These are phyloP conservation scores for Minunthozetes semirufus DNA, from an alignment of 2,888 invertebrate species.

Conservation along the genomic window DNA sequence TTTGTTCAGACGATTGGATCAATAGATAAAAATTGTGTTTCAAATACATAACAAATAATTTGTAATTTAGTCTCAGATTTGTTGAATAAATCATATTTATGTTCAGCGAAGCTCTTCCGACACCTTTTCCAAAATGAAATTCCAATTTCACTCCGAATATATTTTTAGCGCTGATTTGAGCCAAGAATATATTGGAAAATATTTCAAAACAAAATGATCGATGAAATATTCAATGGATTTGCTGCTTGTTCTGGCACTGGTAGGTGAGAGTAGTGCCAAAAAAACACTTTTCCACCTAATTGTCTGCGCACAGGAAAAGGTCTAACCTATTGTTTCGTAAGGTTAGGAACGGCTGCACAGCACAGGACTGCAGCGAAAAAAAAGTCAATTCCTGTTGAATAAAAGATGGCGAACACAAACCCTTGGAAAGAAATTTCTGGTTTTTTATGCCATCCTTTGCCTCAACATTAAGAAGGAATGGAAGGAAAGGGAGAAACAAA, in stretches of 20 bases:
- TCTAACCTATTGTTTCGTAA: background rate
- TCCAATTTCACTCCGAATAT: background rate
- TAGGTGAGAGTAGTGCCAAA: background rate
- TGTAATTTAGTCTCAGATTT: too few relatives aligned
- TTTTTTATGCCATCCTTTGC: background rate
- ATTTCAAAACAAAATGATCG: background rate
- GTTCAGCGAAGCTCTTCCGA: background rate
- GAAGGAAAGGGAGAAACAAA: background rate
- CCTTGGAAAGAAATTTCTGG: background rate
- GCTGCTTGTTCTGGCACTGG: background rate
- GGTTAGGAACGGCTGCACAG: background rate
- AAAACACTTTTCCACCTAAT: background rate
- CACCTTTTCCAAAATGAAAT: background rate
- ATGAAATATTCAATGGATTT: background rate
- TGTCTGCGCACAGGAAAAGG: background rate
- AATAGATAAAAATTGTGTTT: too few relatives aligned
- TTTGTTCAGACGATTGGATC: background rate
- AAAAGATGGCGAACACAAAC: background rate
- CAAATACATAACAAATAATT: too few relatives aligned
- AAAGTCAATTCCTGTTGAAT: background rate
- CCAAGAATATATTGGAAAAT: background rate
- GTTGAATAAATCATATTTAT: background rate
- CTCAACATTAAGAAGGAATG: background rate
- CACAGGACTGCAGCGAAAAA: background rate
- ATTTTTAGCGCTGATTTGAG: background rate